These are phyloP conservation scores for Aegithalos caudatus DNA, from an alignment of 2,113 vertebrate genomes.

Conservation along the genomic window DNA sequence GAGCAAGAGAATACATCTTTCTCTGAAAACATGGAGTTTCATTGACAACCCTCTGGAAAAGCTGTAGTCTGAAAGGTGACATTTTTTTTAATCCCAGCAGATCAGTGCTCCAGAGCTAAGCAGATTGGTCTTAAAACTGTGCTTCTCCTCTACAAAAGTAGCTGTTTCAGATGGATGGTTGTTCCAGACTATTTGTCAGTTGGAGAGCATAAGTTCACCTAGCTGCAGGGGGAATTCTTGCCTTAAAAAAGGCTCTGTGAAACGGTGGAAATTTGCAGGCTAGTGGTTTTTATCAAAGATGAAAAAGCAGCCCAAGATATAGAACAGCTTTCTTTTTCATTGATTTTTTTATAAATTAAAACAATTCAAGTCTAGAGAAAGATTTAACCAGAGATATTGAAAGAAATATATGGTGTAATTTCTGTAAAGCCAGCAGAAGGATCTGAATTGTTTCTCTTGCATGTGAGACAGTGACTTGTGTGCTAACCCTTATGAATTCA, in stretches of 20 bases:
- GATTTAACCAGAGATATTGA: not conserved
- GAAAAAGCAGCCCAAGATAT: not conserved
- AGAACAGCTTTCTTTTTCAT: not conserved
- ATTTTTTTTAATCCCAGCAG: not conserved
- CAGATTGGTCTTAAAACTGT: not conserved
- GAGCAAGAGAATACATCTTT: not conserved
- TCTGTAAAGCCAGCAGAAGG: not conserved
- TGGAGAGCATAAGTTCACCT: not conserved
- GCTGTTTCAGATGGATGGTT: not conserved
- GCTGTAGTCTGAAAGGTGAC: not conserved
- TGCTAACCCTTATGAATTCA: not conserved
- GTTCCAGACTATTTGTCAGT: not conserved
- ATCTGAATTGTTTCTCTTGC: not conserved
- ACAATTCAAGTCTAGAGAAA: not conserved
- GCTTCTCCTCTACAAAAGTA: not conserved
- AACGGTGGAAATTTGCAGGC: not conserved
- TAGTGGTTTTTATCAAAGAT: not conserved
- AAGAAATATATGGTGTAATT: not conserved
- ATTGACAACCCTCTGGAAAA: not conserved
- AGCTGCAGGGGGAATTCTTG: not conserved
- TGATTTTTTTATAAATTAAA: not conserved
- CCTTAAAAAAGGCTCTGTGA: not conserved
- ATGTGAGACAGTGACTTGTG: not conserved
- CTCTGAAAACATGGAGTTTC: not conserved
- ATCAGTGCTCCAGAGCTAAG: not conserved